Evolutionary conservation across 2,888 invertebrate genomes (phyloP).

Genomic region (Drosophila subsilvestris): DNA sequence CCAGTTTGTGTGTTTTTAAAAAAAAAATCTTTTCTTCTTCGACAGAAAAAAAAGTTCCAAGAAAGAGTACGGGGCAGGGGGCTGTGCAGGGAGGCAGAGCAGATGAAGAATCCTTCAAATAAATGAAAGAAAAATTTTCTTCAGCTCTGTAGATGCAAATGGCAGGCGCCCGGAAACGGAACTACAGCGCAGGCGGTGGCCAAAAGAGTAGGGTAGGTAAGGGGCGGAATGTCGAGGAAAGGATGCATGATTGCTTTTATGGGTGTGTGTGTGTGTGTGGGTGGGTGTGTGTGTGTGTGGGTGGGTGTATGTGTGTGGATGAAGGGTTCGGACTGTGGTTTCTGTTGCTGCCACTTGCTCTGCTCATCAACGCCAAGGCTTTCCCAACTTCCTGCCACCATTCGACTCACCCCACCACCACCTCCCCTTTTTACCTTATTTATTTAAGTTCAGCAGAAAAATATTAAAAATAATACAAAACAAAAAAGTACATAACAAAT

Average conservation of each 20-base stretch:
- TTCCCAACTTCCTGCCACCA: not conserved
- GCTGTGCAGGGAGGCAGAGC: not conserved
- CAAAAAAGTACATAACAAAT: conserved; percentile 70
- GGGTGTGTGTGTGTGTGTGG: conserved; percentile 12
- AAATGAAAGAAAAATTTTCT: conserved; percentile 69
- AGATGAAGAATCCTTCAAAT: conserved; percentile 61
- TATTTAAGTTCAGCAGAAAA: conserved; percentile 68
- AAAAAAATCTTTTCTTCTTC: conserved; percentile 74
- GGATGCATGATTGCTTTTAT: conserved; percentile 73
- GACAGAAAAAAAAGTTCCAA: conserved; percentile 54
- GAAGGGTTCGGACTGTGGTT: conserved; percentile 52
- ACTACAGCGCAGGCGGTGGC: conserved; percentile 49
- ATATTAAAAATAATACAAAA: conserved; percentile 28
- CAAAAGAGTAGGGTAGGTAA: not conserved
- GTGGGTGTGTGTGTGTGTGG: conserved; percentile 15
- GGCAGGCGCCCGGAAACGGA: conserved; percentile 77
- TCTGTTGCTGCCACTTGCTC: conserved; percentile 41
- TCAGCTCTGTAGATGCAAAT: conserved; percentile 69
- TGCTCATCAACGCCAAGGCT: conserved; percentile 65
- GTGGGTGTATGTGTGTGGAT: conserved; percentile 23
- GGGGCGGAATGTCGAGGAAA: conserved; percentile 47
- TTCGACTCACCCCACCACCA: conserved; percentile 17
- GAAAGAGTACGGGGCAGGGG: not conserved
- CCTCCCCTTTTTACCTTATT: conserved; percentile 45
- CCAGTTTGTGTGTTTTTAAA: conserved; percentile 67